Evolutionary conservation across 2,113 vertebrate species (phyloP).

Genomic region (Chitala chitala): DNA sequence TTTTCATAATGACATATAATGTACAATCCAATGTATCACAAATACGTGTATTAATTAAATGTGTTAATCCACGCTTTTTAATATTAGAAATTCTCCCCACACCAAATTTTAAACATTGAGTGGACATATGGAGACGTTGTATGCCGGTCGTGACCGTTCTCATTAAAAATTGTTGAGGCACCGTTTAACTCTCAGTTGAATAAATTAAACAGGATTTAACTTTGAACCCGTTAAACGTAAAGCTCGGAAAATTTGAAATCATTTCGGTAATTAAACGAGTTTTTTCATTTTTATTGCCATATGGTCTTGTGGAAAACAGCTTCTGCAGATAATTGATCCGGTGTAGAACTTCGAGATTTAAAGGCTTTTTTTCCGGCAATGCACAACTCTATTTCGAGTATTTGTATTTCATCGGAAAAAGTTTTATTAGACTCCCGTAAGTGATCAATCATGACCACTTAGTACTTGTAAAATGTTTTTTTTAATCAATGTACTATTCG

Average conservation of each 20-base stretch:
- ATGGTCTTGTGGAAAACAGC: conserved; percentile 7
- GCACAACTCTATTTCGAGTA: background rate
- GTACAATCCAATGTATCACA: background rate
- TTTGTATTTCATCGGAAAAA: too few relatives aligned
- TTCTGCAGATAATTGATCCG: background rate
- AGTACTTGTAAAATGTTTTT: too few relatives aligned
- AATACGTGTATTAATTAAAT: background rate
- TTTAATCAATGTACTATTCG: too few relatives aligned
- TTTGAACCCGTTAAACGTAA: background rate
- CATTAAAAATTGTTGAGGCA: background rate
- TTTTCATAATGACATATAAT: background rate
- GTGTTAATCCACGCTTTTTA: too few relatives aligned
- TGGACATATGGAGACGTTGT: background rate
- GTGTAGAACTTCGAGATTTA: too few relatives aligned
- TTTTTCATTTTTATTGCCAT: conserved; percentile 5
- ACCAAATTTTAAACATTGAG: background rate
- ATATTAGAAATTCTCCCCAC: background rate
- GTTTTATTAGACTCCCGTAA: too few relatives aligned
- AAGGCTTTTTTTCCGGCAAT: too few relatives aligned
- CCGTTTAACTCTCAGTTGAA: conserved; percentile 8
- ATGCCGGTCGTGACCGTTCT: background rate
- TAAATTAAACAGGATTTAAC: background rate
- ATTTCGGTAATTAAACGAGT: background rate
- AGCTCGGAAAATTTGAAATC: background rate
- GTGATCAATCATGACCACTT: too few relatives aligned